Conservation (phyloP, 1,140 invertebrate species). For the Cyrtorhinus lividipennis region DNA sequence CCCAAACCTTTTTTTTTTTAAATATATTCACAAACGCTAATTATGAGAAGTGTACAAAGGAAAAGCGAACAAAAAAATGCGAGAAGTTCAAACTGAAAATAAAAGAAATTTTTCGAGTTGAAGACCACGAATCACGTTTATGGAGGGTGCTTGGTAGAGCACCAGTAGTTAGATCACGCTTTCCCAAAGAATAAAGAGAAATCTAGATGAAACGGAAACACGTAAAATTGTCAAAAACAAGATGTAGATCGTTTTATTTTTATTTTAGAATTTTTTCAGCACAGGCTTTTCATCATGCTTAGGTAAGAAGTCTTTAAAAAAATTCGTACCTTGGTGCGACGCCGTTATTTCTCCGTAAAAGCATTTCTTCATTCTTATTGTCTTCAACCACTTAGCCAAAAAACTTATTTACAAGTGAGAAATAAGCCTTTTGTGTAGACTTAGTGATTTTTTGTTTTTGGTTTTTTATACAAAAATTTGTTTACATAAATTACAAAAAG, state of each 20-base stretch:
- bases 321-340: neutral
- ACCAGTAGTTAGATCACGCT: too few species aligned
- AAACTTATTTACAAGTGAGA: neutral
- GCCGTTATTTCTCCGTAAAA: neutral
- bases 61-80: neutral
- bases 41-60: neutral
- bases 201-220: too few species aligned
- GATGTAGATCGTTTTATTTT: too few species aligned
- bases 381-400: neutral
- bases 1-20: neutral
- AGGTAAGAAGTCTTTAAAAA: neutral
- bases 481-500: constrained; percentile 4
- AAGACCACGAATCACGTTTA: neutral
- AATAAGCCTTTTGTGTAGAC: neutral
- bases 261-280: neutral
- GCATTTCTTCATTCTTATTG: neutral
- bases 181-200: too few species aligned
- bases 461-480: neutral
- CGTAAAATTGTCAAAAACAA: too few species aligned
- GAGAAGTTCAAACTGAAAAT: neutral
- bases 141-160: neutral
- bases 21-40: neutral
- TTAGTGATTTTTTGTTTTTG: neutral
- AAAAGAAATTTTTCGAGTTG: neutral
- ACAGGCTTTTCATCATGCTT: neutral